Conservation (phyloP, 2,113 vertebrate genomes). For the Melanerpes aurifrons region DNA sequence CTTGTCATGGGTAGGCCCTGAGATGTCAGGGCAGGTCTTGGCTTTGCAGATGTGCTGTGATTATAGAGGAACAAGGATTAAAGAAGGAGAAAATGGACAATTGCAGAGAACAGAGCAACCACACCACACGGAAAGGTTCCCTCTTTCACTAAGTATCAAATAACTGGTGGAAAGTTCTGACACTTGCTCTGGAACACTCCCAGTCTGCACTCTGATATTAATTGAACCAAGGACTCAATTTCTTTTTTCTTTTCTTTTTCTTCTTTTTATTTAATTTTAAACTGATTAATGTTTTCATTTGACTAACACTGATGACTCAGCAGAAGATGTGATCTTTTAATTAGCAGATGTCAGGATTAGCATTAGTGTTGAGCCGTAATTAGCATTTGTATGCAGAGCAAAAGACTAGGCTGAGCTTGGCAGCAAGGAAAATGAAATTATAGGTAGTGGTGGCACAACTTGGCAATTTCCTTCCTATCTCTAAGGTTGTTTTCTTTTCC, state of each 20-base stretch:
- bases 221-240: conserved; percentile 38
- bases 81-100: not conserved
- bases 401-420: conserved; percentile 35
- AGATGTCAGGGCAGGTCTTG: not conserved
- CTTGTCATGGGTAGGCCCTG: not conserved
- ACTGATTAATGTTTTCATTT: conserved; percentile 81
- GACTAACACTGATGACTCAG: conserved; percentile 78
- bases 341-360: conserved; percentile 83
- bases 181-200: conserved; percentile 18
- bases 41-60: not conserved
- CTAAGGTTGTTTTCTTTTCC: not conserved
- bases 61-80: not conserved
- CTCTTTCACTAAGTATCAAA: not conserved
- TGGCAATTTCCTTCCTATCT: conserved; percentile 25
- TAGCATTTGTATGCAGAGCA: conserved; percentile 73
- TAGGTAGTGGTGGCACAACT: conserved; percentile 31
- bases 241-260: not conserved
- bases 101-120: not conserved
- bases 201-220: conserved; percentile 42
- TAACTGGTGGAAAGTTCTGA: not conserved
- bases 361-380: conserved; percentile 76
- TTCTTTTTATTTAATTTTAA: conserved; percentile 58
- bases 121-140: not conserved
- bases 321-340: conserved; percentile 82
- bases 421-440: conserved; percentile 49